These are phyloP conservation scores for Xyrauchen texanus DNA, from an alignment of 2,113 vertebrate species.

Conservation along the genomic window DNA sequence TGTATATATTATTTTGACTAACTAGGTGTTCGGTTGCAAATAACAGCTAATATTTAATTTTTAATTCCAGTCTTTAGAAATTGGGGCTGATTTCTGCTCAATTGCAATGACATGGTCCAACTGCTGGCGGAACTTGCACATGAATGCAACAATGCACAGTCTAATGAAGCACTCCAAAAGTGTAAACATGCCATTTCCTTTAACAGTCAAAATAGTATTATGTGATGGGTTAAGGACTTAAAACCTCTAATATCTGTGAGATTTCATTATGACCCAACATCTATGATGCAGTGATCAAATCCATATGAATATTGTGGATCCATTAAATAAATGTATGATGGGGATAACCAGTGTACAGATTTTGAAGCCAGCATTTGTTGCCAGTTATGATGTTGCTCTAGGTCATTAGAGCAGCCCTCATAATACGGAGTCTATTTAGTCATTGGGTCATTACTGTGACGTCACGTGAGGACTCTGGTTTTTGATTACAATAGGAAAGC, in stretches of 20 bases:
- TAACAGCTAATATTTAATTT: no score
- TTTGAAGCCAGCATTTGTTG: neutral
- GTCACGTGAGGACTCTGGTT: conserved; percentile 62
- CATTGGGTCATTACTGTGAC: conserved; percentile 61
- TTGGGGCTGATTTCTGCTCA: conserved; percentile 27
- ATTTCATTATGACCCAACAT: neutral
- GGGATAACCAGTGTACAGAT: conserved; percentile 2
- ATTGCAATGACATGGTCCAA: conserved; percentile 63
- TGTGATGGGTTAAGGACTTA: neutral
- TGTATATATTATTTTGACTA: no score
- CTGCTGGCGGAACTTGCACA: conserved; percentile 68
- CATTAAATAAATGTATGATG: neutral
- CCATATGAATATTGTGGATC: neutral
- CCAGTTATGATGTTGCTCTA: conserved; percentile 18
- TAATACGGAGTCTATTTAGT: conserved; percentile 49
- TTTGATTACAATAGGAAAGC: conserved; percentile 78
- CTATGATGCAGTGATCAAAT: neutral
- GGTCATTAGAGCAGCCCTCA: conserved; percentile 50
- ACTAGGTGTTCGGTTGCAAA: no score
- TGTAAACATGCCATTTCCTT: conserved; percentile 13
- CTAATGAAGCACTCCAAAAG: neutral
- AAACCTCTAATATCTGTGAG: neutral
- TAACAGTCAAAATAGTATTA: conserved; percentile 16
- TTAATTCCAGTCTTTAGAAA: no score
- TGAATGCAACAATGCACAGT: neutral